phyloP scores from a whole-genome alignment of 2,113 vertebrate genomes.

The Telmatochromis sp. region DNA sequence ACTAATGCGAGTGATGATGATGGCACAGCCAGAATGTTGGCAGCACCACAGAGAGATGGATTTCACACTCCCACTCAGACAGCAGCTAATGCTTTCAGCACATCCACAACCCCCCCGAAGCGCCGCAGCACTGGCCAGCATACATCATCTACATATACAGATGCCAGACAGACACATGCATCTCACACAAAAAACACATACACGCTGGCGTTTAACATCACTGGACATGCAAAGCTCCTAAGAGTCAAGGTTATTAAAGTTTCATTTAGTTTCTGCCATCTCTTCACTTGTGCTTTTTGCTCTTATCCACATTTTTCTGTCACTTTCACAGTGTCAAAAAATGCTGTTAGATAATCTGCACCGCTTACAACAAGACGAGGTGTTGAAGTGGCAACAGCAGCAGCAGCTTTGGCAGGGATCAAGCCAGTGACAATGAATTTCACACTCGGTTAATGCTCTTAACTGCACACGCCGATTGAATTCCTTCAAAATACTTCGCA shows the following conservation, averaged over 20 bases:
- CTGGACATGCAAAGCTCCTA: not conserved
- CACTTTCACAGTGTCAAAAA: not conserved
- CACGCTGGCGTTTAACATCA: not conserved
- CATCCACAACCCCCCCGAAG: not conserved
- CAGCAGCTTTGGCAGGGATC: not conserved
- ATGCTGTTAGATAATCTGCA: not conserved
- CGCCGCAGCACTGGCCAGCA: not conserved
- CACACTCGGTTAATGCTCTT: slow-evolving; percentile 6
- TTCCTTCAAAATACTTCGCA: not conserved
- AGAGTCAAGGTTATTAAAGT: not conserved
- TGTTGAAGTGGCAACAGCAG: not conserved
- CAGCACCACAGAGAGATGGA: slow-evolving; percentile 24
- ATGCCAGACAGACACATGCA: not conserved
- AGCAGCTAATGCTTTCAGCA: slow-evolving; percentile 12
- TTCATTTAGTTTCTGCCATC: not conserved
- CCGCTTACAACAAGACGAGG: not conserved
- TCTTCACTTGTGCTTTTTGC: not conserved
- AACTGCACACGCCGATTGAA: not conserved
- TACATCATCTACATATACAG: not conserved
- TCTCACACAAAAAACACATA: not conserved
- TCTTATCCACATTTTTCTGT: not conserved
- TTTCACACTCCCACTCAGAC: slow-evolving; percentile 43
- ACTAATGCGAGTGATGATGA: slow-evolving; percentile 29
- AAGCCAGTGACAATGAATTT: slow-evolving; percentile 12
- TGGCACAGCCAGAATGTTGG: slow-evolving; percentile 13